These are phyloP conservation scores for Drosophila siamana DNA, from an alignment of 2,888 invertebrate genomes.

Conservation along the genomic window DNA sequence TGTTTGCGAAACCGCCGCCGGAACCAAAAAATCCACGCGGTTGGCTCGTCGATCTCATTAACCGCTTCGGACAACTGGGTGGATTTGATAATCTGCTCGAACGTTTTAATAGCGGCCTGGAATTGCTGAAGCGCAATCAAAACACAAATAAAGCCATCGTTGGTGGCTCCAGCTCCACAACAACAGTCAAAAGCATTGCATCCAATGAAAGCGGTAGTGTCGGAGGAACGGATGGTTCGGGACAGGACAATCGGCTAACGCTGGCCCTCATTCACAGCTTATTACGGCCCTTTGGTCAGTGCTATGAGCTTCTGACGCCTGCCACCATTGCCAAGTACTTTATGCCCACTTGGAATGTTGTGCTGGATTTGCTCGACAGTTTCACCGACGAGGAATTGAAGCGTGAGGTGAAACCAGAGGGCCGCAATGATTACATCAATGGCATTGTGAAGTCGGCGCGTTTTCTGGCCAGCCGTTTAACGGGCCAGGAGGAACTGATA, in stretches of 20 bases:
- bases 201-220: slow-evolving; percentile 46
- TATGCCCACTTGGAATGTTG: slow-evolving; percentile 96
- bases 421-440: slow-evolving; percentile 97
- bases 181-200: slow-evolving; percentile 28
- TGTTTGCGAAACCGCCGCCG: slow-evolving; percentile 87
- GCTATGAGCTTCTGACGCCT: slow-evolving; percentile 95
- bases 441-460: slow-evolving; percentile 97
- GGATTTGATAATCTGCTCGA: slow-evolving; percentile 95
- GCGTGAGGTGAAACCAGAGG: slow-evolving; percentile 96
- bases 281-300: slow-evolving; percentile 95
- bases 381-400: slow-evolving; percentile 98
- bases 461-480: slow-evolving; percentile 93
- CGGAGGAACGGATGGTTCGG: slow-evolving; percentile 44
- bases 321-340: slow-evolving; percentile 96
- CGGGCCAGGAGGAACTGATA: slow-evolving; percentile 91
- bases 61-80: slow-evolving; percentile 95
- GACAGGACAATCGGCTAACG: slow-evolving; percentile 86
- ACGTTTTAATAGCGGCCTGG: slow-evolving; percentile 91
- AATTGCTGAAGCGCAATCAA: slow-evolving; percentile 86
- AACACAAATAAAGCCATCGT: slow-evolving; percentile 77
- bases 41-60: slow-evolving; percentile 98
- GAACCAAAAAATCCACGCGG: slow-evolving; percentile 95
- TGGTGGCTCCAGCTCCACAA: slow-evolving; percentile 5
- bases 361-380: slow-evolving; percentile 95
- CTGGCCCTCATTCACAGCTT: slow-evolving; percentile 92